A percentile compares a stretch with the other conserved stretches of the same genome.
These are phyloP conservation scores for Chrysocyon brachyurus DNA, from an alignment of 2,797 vertebrate species.

Conservation along the genomic window DNA sequence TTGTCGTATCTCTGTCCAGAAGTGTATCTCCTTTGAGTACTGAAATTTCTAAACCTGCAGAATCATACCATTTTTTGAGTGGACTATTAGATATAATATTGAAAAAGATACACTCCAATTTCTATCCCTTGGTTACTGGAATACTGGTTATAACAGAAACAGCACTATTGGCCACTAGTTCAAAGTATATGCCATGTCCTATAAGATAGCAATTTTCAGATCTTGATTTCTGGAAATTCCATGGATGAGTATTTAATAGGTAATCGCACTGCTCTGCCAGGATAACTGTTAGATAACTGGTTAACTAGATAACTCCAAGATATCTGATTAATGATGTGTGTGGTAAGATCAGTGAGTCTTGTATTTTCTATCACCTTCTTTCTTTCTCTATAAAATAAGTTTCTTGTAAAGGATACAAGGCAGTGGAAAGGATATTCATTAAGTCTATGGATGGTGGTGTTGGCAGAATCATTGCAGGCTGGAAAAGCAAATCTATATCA, in stretches of 20 bases:
- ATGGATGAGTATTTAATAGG: neutral
- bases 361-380: neutral
- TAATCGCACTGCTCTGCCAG: neutral
- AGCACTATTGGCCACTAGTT: neutral
- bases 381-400: neutral
- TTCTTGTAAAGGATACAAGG: neutral
- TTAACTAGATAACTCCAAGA: neutral
- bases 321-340: neutral
- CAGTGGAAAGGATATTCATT: neutral
- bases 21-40: neutral
- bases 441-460: neutral
- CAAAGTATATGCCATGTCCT: neutral
- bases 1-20: neutral
- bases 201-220: neutral
- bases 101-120: neutral
- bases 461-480: neutral
- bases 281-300: neutral
- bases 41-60: neutral
- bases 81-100: neutral
- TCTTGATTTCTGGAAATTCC: neutral
- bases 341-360: neutral
- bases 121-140: neutral
- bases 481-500: neutral
- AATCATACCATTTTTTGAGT: neutral
- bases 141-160: neutral